Evolutionary conservation across 2,888 invertebrate species (phyloP), one percentile per base, ranked within the genome.

Genomic region (Drosophila paramelanica): DNA sequence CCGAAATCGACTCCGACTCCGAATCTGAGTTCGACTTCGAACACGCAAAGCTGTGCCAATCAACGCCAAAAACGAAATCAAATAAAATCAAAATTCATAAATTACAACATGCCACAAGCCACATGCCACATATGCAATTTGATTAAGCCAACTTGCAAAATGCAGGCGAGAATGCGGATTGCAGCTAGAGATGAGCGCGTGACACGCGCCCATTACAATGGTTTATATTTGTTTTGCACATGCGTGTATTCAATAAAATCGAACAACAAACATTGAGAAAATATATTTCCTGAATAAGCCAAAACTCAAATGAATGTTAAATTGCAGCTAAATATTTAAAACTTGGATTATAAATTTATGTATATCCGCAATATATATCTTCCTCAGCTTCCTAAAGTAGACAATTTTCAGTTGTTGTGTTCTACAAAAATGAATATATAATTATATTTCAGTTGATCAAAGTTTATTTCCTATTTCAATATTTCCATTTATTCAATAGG

Each of bases 51-150:
- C 57, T 59, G 38, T 65, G 65, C 65, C 82, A 81, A 84, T 84
- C 85, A 77, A 67, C 67, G 74, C 81, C 77, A 81, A 81, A 81
- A 81, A 67, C 62, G 72, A 79, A 85, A 80, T 75, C 77, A 70
- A 82, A 80, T 75, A 49, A 59, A 76, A 77, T 66, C 43, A 58
- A 73, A 79, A 79, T 79, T 76, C 76, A 76, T 62, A 79, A 76
- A 79, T 79, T 76, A 65, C 83, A 71, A 84, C 53, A 59, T 59
- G 58, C 58, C 64, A 51, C 82, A 85, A 81, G 73, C 85, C 74
- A 62, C 71, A 79, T 70, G 59, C 59, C 52, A 43, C 43, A 43
- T 67, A 76, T 68, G 57, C 64, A 72, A 76, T 76, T 76, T 76
- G 77, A 64, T 75, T 75, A 71, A 59, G 52, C 52, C 58, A 14